Percentiles rank a stretch among this genome's conserved stretches.
Conservation (phyloP, 2,113 vertebrate genomes). For the Maccullochella peelii region DNA sequence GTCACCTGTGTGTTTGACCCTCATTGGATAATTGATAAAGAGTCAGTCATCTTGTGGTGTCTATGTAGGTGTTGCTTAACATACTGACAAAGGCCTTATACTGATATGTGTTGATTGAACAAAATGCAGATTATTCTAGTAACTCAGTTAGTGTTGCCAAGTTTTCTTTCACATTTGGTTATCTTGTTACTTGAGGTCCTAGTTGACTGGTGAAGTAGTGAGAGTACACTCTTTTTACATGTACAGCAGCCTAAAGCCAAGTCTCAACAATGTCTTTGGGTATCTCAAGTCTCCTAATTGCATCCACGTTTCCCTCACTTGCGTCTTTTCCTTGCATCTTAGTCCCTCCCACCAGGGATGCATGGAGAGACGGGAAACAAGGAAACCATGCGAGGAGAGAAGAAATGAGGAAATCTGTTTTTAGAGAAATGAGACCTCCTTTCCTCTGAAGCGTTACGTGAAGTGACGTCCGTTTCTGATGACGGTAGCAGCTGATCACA, state of each 20-base stretch:
- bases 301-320: too few species aligned
- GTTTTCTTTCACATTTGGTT: neutral
- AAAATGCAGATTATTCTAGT: neutral
- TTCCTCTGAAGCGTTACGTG: too few species aligned
- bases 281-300: too few species aligned
- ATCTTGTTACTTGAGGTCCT: neutral
- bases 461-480: too few species aligned
- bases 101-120: neutral
- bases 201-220: neutral
- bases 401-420: too few species aligned
- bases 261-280: neutral
- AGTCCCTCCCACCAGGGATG: too few species aligned
- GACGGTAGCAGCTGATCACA: too few species aligned
- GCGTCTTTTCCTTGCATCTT: too few species aligned
- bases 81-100: neutral
- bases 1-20: too few species aligned
- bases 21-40: neutral
- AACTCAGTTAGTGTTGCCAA: neutral
- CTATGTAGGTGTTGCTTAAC: neutral
- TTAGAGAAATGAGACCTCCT: too few species aligned
- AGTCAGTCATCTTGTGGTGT: neutral
- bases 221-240: neutral
- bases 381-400: too few species aligned
- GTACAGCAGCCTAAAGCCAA: neutral
- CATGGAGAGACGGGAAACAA: too few species aligned